Evolutionary conservation across 2,113 vertebrate genomes (phyloP), one percentile per base, ranked within the genome.

Genomic region (Malurus cyaneus): DNA sequence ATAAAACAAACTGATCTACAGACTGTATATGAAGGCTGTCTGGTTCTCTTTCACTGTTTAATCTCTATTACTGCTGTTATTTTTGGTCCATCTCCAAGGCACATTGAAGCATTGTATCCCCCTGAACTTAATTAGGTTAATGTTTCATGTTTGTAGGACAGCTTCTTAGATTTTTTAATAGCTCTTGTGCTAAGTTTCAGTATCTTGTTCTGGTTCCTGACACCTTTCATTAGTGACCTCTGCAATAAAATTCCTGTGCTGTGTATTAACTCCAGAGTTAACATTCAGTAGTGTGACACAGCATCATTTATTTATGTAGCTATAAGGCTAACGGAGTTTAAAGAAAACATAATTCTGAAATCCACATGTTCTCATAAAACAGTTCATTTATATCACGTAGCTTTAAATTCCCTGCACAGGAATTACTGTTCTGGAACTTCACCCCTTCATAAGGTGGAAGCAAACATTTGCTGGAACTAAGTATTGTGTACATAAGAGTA

Each of bases 81-180:
- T 94, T 95, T 93, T 93, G 57, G n/a, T 89, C 77, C 59, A 31
- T 85, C 62, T 85, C 61, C 66, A 89, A 84, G 81, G 50, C 62
- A 76, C 41, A 49, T 53, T 85, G 76, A 79, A 83, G 44, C 18
- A 47, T 23, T 85, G 41, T 50, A 54, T 69, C 69, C 24, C 56
- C 57, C 53, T 67, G 66, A 84, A 85, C 36, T n/a, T 87, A 82
- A 93, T 95, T 93, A 67, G 81, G 74, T 88, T 95, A 94, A 91
- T 81, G 81, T 89, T 93, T 94, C 53, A 46, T 76, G 46, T 87
- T 87, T 94, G 73, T 93, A 94, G 87, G 81, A 91, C 78, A 89
- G 41, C 66, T 79, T 64, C 79, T 91, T 52, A 64, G 53, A 53
- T 77, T 72, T 93, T 91, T 73, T 77, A 78, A 71, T 79, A 85